Percentiles rank a stretch among this genome's conserved stretches.
Conservation (phyloP, 2,113 vertebrate genomes). For the Pedetes capensis region DNA sequence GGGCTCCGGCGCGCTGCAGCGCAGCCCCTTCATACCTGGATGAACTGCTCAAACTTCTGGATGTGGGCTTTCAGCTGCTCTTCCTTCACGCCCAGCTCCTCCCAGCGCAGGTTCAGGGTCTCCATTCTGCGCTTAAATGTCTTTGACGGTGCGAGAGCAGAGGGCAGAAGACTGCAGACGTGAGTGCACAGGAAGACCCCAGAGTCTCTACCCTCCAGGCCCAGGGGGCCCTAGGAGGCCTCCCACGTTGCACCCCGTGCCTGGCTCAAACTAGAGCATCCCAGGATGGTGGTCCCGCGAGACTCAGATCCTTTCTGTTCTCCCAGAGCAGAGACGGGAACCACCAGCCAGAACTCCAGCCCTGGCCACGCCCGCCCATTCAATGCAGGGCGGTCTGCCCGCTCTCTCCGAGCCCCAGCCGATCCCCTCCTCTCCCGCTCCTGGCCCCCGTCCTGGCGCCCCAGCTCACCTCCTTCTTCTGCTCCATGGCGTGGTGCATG, state of each 20-base stretch:
- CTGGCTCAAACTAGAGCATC: not conserved
- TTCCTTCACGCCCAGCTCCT: slow-evolving; percentile 72
- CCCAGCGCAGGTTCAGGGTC: slow-evolving; percentile 72
- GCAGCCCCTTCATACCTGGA: slow-evolving; percentile 80
- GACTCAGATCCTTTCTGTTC: not conserved
- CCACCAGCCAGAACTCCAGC: not conserved
- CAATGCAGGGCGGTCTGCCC: not conserved
- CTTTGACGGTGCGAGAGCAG: slow-evolving; percentile 66
- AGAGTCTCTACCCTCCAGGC: not conserved
- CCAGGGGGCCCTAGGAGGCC: not conserved
- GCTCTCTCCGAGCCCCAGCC: not conserved
- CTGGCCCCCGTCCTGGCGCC: accelerated
- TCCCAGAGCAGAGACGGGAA: not conserved
- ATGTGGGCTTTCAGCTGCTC: slow-evolving; percentile 77
- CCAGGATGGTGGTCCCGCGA: not conserved
- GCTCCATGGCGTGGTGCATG: slow-evolving; percentile 75
- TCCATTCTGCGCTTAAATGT: slow-evolving; percentile 80
- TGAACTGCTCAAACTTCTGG: slow-evolving; percentile 75
- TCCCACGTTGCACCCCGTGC: not conserved
- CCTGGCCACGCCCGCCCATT: not conserved
- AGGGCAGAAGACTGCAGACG: not conserved
- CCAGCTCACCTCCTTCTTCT: slow-evolving; percentile 83
- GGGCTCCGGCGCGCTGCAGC: not conserved
- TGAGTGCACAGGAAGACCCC: not conserved
- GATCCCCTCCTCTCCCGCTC: accelerated